Evolutionary conservation across 2,888 invertebrate species (phyloP), one percentile per base, ranked within the genome.

Genomic region (Aporophyla nigra): DNA sequence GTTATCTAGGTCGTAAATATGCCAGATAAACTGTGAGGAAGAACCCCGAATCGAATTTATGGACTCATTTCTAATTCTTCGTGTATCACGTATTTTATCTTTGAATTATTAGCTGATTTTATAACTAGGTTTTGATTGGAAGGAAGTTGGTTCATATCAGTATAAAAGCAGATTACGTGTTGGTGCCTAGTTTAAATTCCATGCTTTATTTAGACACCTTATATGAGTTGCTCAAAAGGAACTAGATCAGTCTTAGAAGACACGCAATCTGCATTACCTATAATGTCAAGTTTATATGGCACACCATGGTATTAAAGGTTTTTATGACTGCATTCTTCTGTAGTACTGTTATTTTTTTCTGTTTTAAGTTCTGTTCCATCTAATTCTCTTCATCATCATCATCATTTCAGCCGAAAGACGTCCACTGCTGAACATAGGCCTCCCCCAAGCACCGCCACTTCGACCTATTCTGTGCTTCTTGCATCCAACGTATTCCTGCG

Each of bases 1-100:
- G 84, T 91, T 92, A 93, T 93, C 93, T 89, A 1, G 72, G 59
- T 88, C 88, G 91, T 93, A 93, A 93, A 93, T 92, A 92, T 91
- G 88, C 85, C 88, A 90, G 92, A 92, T 91, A 91, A 87, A 86
- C 88, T 82, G 81, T 56, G 78, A 84, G 88, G 87, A 90, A 89
- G 88, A 87, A 82, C 79, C 59, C 80, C 84, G 84, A 87, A 85
- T 81, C 80, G 74, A 92, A 93, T 92, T 93, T 93, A 93, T 92
- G 80, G 87, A 82, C 87, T 89, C 89, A 89, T 92, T 91, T 89
- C 90, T 90, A 89, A 92, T 93, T 90, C 92, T 90, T 92, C 87
- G 86, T 82, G 88, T 87, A 88, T 90, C 89, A 88, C 80, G 84
- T 88, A 88, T 86, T 68, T 88, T 89, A 89, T 87, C 89, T 77